Evolutionary conservation across 2,888 invertebrate genomes (phyloP), one percentile per base, ranked within the genome.

Genomic region (Cantharis lateralis): DNA sequence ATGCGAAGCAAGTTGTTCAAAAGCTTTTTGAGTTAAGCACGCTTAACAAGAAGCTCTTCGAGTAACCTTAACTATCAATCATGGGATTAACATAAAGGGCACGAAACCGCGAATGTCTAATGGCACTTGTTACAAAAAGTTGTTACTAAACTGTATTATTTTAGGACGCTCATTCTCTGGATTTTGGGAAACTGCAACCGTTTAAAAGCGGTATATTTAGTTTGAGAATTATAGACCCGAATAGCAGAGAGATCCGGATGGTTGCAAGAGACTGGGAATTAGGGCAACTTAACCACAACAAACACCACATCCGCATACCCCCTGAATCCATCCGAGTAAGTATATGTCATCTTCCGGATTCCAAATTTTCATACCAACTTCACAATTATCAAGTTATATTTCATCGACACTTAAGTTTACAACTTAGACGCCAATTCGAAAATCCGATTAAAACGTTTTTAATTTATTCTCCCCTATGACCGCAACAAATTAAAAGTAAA

Each of bases 151-250:
- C 18, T 72, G 28, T 62, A 77, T 75, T 66, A 66, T 79, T 82
- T 68, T 78, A 88, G 88, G 94, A 94, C 83, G 89, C 94, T 10
- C 92, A 93, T 81, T 92, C 92, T 2, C 82, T 94, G 10, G 90
- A 93, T 80, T 87, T 93, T 71, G 88, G 89, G 70, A 89, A 90
- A 66, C 91, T 92, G 75, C 89, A 90, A 68, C 90, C 90, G 73
- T 90, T 91, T 0, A 90, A 91, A 79, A 92, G 93, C 0, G 94
- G 94, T 83, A 92, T 95, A 2, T 93, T 94, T 0, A 92, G 93
- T 0, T 88, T 94, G 81, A 90, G 93, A 81, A 85, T 95, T 78
- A 89, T 94, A 0, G 91, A 91, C 82, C 88, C 90, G 62, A 88
- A 90, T 0, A 90, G 89, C 78, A 87, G 89, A 5, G 89, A 89